Conservation (phyloP, 2,113 vertebrate species). For the Rutilus rutilus region DNA sequence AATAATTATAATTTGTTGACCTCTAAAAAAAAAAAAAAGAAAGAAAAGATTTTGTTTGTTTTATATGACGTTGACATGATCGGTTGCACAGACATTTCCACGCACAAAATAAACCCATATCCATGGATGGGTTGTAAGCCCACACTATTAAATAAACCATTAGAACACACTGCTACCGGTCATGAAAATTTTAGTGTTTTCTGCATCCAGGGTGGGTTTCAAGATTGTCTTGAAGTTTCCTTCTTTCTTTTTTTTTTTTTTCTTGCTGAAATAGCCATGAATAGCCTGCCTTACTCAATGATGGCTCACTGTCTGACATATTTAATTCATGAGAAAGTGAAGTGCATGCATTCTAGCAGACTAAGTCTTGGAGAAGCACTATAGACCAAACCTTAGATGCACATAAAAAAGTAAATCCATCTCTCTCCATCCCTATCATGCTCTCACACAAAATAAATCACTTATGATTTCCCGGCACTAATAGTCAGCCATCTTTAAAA, state of each 20-base stretch:
- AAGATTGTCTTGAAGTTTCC: not conserved
- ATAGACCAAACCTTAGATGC: not conserved
- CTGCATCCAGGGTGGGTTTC: not conserved
- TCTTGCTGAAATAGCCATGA: not conserved
- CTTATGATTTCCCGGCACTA: constrained; percentile 22
- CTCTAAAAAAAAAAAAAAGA: too few species aligned
- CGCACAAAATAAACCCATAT: not conserved
- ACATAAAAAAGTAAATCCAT: not conserved
- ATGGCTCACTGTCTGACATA: constrained; percentile 16
- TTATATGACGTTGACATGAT: not conserved
- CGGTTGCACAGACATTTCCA: not conserved
- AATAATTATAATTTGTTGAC: too few species aligned
- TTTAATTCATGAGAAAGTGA: constrained; percentile 28
- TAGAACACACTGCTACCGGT: not conserved
- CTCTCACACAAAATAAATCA: constrained; percentile 6
- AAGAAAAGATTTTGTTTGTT: not conserved
- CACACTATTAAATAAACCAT: constrained; percentile 23
- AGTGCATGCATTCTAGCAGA: constrained; percentile 5
- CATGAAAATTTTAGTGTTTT: constrained; percentile 6
- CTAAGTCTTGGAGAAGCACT: not conserved
- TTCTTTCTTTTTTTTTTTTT: not conserved
- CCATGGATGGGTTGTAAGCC: not conserved
- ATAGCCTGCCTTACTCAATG: not conserved
- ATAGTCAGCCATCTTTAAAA: constrained; percentile 17
- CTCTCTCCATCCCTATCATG: constrained; percentile 22